Conservation (phyloP, 2,888 invertebrate genomes). For the Luperina testacea region DNA sequence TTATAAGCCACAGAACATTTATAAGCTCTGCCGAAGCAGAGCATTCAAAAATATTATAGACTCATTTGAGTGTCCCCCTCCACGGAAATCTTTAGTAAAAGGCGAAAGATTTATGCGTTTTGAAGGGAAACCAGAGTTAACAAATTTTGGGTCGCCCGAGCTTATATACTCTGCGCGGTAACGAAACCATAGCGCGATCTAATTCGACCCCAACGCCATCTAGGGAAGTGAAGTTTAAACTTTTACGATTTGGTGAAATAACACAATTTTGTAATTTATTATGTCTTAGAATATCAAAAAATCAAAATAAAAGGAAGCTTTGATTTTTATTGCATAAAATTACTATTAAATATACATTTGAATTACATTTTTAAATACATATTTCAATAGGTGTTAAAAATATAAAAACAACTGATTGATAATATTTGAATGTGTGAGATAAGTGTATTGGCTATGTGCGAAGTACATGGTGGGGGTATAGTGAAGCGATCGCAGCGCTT, state of each 20-base stretch:
- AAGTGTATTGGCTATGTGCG: no score
- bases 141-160: background rate
- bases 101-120: slow-evolving; percentile 94
- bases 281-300: background rate
- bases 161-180: slow-evolving; percentile 25
- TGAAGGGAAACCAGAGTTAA: slow-evolving; percentile 92
- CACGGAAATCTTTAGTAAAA: slow-evolving; percentile 95
- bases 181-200: slow-evolving; percentile 50
- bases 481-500: no score
- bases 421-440: background rate
- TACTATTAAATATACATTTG: no score
- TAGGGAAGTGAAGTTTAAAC: slow-evolving; percentile 23
- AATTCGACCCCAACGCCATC: slow-evolving; percentile 46
- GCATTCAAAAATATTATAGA: slow-evolving; percentile 75
- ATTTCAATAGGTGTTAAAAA: background rate
- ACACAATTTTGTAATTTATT: background rate
- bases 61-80: slow-evolving; percentile 93
- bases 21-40: background rate
- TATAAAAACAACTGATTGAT: background rate
- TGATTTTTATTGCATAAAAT: background rate
- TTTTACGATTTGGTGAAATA: background rate
- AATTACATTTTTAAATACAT: background rate
- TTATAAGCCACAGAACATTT: no score
- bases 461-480: no score
- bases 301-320: background rate